A percentile compares a stretch with the other conserved stretches of the same genome.
Conservation (phyloP, 2,113 vertebrate genomes). For the Myiozetetes cayanensis region DNA sequence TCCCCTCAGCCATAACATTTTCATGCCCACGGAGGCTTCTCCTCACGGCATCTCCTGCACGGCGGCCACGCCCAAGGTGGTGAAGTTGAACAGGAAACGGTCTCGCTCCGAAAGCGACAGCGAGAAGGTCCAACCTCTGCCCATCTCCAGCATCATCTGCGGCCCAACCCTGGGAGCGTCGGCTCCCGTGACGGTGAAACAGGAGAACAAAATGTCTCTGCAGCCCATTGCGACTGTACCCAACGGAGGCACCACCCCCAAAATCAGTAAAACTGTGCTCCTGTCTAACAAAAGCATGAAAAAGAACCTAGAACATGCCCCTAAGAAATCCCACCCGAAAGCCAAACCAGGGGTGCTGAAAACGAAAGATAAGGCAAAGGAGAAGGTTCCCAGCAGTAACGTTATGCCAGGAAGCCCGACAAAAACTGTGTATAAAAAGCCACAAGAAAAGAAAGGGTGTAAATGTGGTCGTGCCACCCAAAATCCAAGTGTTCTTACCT, state of each 20-base stretch:
- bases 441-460: constrained; percentile 96
- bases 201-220: constrained; percentile 83
- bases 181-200: constrained; percentile 80
- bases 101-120: constrained; percentile 96
- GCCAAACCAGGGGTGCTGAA: constrained; percentile 89
- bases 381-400: constrained; percentile 86
- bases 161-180: constrained; percentile 83
- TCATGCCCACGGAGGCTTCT: constrained; percentile 75
- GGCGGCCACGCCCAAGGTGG: constrained; percentile 80
- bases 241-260: constrained; percentile 85
- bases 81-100: constrained; percentile 89
- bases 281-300: constrained; percentile 88
- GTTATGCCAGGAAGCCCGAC: constrained; percentile 86
- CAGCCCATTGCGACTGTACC: constrained; percentile 83
- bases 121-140: constrained; percentile 91
- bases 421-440: constrained; percentile 94
- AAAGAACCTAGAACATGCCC: constrained; percentile 87
- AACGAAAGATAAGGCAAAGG: constrained; percentile 89
- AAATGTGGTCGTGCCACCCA: constrained; percentile 98
- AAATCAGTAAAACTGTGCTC: constrained; percentile 86
- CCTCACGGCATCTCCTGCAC: constrained; percentile 81
- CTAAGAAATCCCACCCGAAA: constrained; percentile 92
- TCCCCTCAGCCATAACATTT: constrained; percentile 80
- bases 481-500: constrained; percentile 99
- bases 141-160: constrained; percentile 92